phyloP scores from a whole-genome alignment of 2,888 invertebrate species.

The Corbicula japonica region DNA sequence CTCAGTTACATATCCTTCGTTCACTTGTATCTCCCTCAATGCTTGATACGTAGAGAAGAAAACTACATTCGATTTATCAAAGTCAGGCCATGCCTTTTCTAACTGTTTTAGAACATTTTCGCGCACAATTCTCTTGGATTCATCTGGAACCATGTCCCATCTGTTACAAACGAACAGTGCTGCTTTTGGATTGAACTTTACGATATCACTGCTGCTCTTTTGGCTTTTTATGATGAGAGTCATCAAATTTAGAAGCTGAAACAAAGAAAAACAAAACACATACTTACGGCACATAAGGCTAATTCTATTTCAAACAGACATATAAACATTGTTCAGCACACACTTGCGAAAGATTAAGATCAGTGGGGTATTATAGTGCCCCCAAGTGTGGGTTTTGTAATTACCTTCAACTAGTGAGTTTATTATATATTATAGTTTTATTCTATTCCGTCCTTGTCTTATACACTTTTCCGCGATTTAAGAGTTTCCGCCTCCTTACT shows the following conservation, averaged over 20 bases:
- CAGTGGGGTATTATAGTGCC: too few species aligned
- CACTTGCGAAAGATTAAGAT: too few species aligned
- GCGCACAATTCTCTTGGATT: slow-evolving; percentile 68
- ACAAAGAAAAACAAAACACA: too few species aligned
- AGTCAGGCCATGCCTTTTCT: slow-evolving; percentile 75
- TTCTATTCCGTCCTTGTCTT: too few species aligned
- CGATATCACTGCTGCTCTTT: slow-evolving; percentile 56
- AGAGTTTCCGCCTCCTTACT: too few species aligned
- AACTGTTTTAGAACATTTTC: slow-evolving; percentile 67
- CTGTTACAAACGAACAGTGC: slow-evolving; percentile 83
- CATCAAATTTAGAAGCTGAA: slow-evolving; percentile 74
- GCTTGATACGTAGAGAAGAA: slow-evolving; percentile 74
- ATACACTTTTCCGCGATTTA: too few species aligned
- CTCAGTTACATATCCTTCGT: slow-evolving; percentile 75
- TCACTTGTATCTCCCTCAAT: slow-evolving; percentile 54
- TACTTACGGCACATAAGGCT: too few species aligned
- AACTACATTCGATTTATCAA: slow-evolving; percentile 69
- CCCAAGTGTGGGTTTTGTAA: too few species aligned
- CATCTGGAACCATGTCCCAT: slow-evolving; percentile 79
- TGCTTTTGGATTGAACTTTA: slow-evolving; percentile 75
- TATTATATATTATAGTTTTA: too few species aligned
- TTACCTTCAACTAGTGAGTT: too few species aligned
- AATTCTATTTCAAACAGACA: too few species aligned
- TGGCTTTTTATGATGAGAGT: slow-evolving; percentile 75
- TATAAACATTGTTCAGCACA: too few species aligned